phyloP scores from a whole-genome alignment of 2,888 invertebrate genomes.

The Cryptocheilus praepositus region DNA sequence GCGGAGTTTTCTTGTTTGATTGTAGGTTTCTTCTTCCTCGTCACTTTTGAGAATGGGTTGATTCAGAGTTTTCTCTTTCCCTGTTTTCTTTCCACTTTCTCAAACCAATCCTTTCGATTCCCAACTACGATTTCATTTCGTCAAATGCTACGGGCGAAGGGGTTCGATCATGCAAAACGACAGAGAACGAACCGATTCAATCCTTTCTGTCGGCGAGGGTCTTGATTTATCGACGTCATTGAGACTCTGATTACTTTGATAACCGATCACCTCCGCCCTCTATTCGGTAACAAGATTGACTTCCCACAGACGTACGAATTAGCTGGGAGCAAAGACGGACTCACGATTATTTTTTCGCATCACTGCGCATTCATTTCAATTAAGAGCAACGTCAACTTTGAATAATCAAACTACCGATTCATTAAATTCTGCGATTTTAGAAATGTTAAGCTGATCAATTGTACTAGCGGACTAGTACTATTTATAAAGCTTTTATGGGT shows the following conservation, averaged over 20 bases:
- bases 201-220: not conserved
- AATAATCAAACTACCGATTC: too few species aligned
- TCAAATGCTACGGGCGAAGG: constrained; percentile 24
- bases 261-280: not conserved
- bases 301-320: not conserved
- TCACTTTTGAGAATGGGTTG: too few species aligned
- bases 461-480: too few species aligned
- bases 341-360: too few species aligned
- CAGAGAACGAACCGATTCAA: not conserved
- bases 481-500: too few species aligned
- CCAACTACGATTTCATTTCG: constrained; percentile 28
- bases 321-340: not conserved
- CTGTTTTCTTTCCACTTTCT: too few species aligned
- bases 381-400: not conserved
- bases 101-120: not conserved
- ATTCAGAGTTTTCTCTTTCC: too few species aligned
- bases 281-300: not conserved
- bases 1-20: too few species aligned
- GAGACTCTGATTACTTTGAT: constrained; percentile 1
- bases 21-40: too few species aligned
- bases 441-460: too few species aligned
- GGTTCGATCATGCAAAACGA: constrained; percentile 30
- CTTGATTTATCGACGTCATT: constrained; percentile 7
- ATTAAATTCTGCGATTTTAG: too few species aligned
- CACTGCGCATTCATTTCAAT: too few species aligned